Percentiles rank a stretch among this genome's conserved stretches.
Conservation (phyloP, 2,797 vertebrate species). For the Acanthis flammea region DNA sequence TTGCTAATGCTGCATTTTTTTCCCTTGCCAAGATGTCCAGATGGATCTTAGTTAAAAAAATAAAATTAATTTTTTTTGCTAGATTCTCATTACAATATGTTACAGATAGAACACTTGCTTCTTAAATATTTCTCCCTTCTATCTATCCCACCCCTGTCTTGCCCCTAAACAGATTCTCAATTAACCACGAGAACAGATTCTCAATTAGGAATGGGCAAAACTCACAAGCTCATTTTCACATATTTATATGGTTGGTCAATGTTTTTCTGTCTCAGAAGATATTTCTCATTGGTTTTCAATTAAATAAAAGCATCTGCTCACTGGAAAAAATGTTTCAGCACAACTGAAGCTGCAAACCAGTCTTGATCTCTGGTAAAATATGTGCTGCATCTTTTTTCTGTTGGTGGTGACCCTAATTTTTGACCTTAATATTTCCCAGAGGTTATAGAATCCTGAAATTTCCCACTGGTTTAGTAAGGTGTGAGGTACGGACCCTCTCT, state of each 20-base stretch:
- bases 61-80: background rate
- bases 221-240: slow-evolving; percentile 2
- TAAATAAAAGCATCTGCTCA: slow-evolving; percentile 61
- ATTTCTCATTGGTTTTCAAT: slow-evolving; percentile 53
- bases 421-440: background rate
- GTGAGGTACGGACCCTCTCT: background rate
- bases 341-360: background rate
- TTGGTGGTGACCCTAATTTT: background rate
- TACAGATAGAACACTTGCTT: slow-evolving; percentile 25
- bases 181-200: slow-evolving; percentile 43
- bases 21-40: slow-evolving; percentile 45
- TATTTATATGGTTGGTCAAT: slow-evolving; percentile 39
- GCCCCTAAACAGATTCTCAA: slow-evolving; percentile 56
- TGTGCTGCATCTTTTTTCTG: background rate
- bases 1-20: background rate
- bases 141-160: slow-evolving; percentile 10
- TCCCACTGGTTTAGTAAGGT: background rate
- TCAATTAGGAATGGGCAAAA: slow-evolving; percentile 47
- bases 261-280: slow-evolving; percentile 36
- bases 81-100: background rate
- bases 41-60: slow-evolving; percentile 46
- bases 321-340: background rate
- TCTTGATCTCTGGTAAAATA: background rate
- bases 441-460: background rate
- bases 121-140: slow-evolving; percentile 39